Evolutionary conservation across 1,140 invertebrate species (phyloP).

Genomic region (Tetragonula clypearis): DNA sequence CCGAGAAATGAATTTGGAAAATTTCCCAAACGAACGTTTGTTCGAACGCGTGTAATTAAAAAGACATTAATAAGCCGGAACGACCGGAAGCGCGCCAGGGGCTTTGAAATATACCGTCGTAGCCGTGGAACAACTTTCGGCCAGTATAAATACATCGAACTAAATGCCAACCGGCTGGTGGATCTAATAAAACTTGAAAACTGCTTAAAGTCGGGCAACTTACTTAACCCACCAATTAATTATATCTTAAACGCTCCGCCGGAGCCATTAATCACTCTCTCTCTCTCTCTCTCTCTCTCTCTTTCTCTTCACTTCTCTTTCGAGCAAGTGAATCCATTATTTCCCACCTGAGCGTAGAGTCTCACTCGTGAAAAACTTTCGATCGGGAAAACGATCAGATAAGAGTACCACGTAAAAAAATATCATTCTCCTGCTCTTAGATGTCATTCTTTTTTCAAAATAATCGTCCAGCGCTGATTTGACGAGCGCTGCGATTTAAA

Average conservation of each 20-base stretch:
- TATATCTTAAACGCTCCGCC: constrained; percentile 35
- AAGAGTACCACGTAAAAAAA: neutral
- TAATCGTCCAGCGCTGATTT: neutral
- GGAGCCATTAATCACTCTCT: constrained; percentile 27
- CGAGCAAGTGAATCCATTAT: constrained; percentile 35
- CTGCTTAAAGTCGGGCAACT: constrained; percentile 37
- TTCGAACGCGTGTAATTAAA: too few relatives aligned
- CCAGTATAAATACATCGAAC: constrained; percentile 1
- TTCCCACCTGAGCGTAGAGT: neutral
- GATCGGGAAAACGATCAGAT: neutral
- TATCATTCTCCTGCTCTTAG: too few relatives aligned
- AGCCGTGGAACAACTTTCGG: neutral
- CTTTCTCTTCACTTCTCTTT: too few relatives aligned
- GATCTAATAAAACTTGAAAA: constrained; percentile 31
- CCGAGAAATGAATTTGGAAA: too few relatives aligned
- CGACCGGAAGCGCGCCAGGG: too few relatives aligned
- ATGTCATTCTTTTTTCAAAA: neutral
- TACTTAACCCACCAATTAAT: constrained; percentile 43
- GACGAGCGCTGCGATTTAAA: neutral
- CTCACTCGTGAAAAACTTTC: neutral
- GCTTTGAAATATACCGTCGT: neutral
- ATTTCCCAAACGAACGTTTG: too few relatives aligned
- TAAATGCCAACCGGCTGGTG: neutral
- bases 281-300: neutral
- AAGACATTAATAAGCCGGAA: too few relatives aligned